Base-by-base conservation (phyloP, 2,797 vertebrate genomes). In the Bovichtus diacanthus region DNA sequence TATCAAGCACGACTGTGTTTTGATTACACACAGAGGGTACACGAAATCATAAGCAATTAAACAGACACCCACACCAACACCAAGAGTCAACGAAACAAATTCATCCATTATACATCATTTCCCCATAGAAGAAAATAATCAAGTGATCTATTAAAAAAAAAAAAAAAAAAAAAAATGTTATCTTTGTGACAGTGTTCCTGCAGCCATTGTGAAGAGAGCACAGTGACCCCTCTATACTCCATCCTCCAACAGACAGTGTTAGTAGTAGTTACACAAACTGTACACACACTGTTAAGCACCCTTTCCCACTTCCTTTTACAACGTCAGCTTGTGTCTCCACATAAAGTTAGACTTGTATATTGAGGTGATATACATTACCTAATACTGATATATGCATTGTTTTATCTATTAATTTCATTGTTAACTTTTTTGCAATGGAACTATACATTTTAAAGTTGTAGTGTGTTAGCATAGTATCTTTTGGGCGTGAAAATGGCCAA, bases 251-350 rank as follows among this genome's bases (percentile, higher is more conserved):
- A 84, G 69, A 67, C 80, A 76, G 34, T 70, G 82, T 91, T 91
- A 90, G 83, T 91, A 90, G 82, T 91, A 60, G 16, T 56, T 73
- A 50, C n/a, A 67, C 36, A n/a, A 81, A 55, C 56, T 50, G 21
- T 41, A 70, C 12, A 15, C 50, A 87, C 69, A 79, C 13, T 1
- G 3, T 3, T 63, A 34, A 68, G 61, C 78, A 66, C 59, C 49
- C 64, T 58, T 49, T 66, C 53, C 31, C 55, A 70, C 49, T 23
- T 41, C 21, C 2, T 63, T 44, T 41, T 27, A 15, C 7, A 62
- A 23, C 15, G 3, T 56, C 31, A 70, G 21, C 5, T 38, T 39
- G 23, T 19, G 73, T 61, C 23, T 78, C 50, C 10, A 73, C 27
- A 72, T 13, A 27, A 56, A 70, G 79, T 86, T 87, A 83, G 82